A percentile compares a stretch with the other conserved stretches of the same genome.
phyloP scores from a whole-genome alignment of 2,797 vertebrate genomes.

The Toxotes lorentzi region DNA sequence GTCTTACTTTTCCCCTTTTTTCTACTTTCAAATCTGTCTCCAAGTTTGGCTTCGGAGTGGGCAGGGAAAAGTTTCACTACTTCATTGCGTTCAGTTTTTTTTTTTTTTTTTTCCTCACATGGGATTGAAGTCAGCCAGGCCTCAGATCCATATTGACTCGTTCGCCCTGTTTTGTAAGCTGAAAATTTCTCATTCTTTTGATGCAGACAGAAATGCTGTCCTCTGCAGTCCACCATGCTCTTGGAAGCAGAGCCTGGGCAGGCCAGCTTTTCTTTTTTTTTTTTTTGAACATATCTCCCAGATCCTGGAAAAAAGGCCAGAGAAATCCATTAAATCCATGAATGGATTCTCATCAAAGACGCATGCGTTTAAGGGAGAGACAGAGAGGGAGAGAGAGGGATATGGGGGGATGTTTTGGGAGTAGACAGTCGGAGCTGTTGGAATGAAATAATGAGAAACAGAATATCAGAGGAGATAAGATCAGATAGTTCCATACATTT shows the following conservation, averaged over 20 bases:
- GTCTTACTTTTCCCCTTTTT: slow-evolving; percentile 45
- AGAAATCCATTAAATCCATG: slow-evolving; percentile 89
- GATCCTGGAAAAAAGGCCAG: slow-evolving; percentile 81
- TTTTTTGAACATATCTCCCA: slow-evolving; percentile 77
- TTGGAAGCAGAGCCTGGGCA: slow-evolving; percentile 69
- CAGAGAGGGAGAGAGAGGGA: slow-evolving; percentile 54
- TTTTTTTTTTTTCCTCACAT: slow-evolving; percentile 50
- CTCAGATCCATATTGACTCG: slow-evolving; percentile 83
- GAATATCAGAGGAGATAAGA: slow-evolving; percentile 83
- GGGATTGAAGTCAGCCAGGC: slow-evolving; percentile 75
- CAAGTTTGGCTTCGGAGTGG: slow-evolving; percentile 71
- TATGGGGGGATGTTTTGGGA: slow-evolving; percentile 65
- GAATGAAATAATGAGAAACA: slow-evolving; percentile 86
- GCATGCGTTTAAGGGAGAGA: slow-evolving; percentile 74
- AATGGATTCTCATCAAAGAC: slow-evolving; percentile 88
- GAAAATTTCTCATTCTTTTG: slow-evolving; percentile 83
- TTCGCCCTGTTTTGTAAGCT: slow-evolving; percentile 79
- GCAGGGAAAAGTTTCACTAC: slow-evolving; percentile 65
- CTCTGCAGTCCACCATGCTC: slow-evolving; percentile 81
- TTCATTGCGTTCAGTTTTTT: slow-evolving; percentile 52
- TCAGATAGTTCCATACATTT: slow-evolving; percentile 79
- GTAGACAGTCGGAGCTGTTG: slow-evolving; percentile 69
- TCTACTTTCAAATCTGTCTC: slow-evolving; percentile 76
- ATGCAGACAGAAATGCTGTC: slow-evolving; percentile 83
- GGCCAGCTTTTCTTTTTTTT: slow-evolving; percentile 55